Evolutionary conservation across 2,888 invertebrate species (phyloP).

Genomic region (Meteorus cinctellus): DNA sequence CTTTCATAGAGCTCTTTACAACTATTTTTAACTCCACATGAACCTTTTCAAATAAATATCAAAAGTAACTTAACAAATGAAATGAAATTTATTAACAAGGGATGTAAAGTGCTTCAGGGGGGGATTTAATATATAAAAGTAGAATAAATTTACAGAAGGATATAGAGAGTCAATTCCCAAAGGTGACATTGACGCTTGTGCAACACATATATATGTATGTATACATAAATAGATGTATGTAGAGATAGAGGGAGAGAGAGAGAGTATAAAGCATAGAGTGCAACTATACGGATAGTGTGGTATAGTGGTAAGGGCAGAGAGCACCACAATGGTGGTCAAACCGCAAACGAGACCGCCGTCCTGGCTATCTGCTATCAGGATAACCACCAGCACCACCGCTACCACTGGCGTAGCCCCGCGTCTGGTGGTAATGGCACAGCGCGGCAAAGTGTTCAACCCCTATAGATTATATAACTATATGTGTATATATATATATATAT

Average conservation of each 20-base stretch:
- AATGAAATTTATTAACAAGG: background rate
- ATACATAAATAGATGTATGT: slow-evolving; percentile 5
- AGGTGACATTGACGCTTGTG: slow-evolving; percentile 71
- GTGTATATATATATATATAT: slow-evolving; percentile 28
- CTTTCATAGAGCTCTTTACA: too few species aligned
- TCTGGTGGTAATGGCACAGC: slow-evolving; percentile 46
- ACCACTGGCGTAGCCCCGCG: slow-evolving; percentile 53
- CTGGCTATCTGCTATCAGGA: slow-evolving; percentile 74
- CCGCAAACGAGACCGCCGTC: slow-evolving; percentile 73
- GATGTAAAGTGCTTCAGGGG: too few species aligned
- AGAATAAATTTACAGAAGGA: too few species aligned
- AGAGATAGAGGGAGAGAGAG: background rate
- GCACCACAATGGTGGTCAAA: slow-evolving; percentile 73
- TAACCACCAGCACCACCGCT: slow-evolving; percentile 69
- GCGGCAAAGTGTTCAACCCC: slow-evolving; percentile 34
- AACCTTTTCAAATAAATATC: too few species aligned
- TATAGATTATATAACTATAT: slow-evolving; percentile 28
- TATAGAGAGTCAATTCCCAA: slow-evolving; percentile 49
- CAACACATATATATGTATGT: slow-evolving; percentile 54
- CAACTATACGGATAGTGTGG: slow-evolving; percentile 69
- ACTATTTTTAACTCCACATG: too few species aligned
- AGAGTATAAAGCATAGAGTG: slow-evolving; percentile 53
- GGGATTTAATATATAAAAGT: too few species aligned
- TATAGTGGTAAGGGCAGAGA: slow-evolving; percentile 69
- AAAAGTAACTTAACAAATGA: too few species aligned